Evolutionary conservation across 2,888 invertebrate species (phyloP).

Genomic region (Phorcus lineatus): DNA sequence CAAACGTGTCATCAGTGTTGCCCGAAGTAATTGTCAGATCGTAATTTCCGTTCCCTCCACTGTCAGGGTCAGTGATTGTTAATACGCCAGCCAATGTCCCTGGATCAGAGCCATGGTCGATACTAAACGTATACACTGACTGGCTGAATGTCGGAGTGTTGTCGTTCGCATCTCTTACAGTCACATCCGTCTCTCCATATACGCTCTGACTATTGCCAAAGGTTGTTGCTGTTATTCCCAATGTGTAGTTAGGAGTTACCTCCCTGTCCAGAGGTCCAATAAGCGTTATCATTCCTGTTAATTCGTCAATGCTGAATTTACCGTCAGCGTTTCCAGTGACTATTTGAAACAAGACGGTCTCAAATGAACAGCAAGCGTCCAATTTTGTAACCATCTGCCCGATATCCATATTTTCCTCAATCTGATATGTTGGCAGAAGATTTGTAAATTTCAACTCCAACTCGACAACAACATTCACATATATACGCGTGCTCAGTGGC

Average conservation of each 20-base stretch:
- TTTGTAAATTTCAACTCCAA: not conserved
- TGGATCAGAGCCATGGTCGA: conserved; percentile 89
- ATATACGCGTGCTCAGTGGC: conserved; percentile 39
- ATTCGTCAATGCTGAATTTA: not conserved
- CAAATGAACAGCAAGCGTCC: not conserved
- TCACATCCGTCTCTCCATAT: conserved; percentile 88
- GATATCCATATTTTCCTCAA: not conserved
- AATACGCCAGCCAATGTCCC: conserved; percentile 90
- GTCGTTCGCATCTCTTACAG: conserved; percentile 91
- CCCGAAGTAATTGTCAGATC: conserved; percentile 81
- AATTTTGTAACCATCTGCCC: not conserved
- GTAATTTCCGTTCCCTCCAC: conserved; percentile 87
- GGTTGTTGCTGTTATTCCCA: conserved; percentile 87
- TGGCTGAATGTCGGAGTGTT: conserved; percentile 84
- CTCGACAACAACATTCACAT: conserved; percentile 40
- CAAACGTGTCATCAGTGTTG: conserved; percentile 47
- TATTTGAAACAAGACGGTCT: not conserved
- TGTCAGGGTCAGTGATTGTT: conserved; percentile 88
- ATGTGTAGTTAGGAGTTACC: not conserved
- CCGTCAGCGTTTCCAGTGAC: not conserved
- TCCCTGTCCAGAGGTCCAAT: not conserved
- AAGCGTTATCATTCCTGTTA: conserved; percentile 75
- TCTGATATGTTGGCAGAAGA: not conserved
- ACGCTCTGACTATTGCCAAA: conserved; percentile 88
- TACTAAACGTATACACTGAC: conserved; percentile 80